These are phyloP conservation scores for Panopea generosa DNA, from an alignment of 2,888 invertebrate species.

Conservation along the genomic window DNA sequence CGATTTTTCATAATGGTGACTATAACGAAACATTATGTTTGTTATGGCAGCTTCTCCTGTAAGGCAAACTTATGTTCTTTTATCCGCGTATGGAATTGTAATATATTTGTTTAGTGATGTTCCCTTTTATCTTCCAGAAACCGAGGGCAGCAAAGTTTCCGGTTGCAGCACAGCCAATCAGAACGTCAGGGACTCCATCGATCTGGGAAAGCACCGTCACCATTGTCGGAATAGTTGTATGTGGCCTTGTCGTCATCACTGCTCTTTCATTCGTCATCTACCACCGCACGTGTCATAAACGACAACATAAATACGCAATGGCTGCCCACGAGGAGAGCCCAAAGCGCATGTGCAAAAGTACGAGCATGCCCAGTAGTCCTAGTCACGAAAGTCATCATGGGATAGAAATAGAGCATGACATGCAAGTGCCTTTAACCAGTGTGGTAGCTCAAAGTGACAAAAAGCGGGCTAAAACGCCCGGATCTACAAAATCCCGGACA, in stretches of 20 bases:
- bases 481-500: slow-evolving; percentile 73
- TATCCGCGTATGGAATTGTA: too few species aligned
- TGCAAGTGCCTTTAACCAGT: slow-evolving; percentile 78
- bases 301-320: slow-evolving; percentile 76
- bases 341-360: slow-evolving; percentile 71
- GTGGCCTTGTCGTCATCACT: slow-evolving; percentile 76
- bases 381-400: slow-evolving; percentile 70
- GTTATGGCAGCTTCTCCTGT: too few species aligned
- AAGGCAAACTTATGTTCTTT: too few species aligned
- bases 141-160: slow-evolving; percentile 11
- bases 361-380: slow-evolving; percentile 70
- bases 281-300: slow-evolving; percentile 72
- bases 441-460: slow-evolving; percentile 40
- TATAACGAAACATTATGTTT: too few species aligned
- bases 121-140: neutral
- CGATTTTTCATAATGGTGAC: too few species aligned
- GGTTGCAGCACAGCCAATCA: slow-evolving; percentile 36
- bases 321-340: slow-evolving; percentile 77
- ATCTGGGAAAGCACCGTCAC: slow-evolving; percentile 81
- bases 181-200: slow-evolving; percentile 26
- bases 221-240: slow-evolving; percentile 80
- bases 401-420: slow-evolving; percentile 74
- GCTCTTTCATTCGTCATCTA: slow-evolving; percentile 76
- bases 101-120: too few species aligned
- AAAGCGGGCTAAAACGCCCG: slow-evolving; percentile 60